These are phyloP conservation scores for Eulemur rufifrons DNA, from an alignment of 2,113 vertebrate genomes.

Conservation along the genomic window DNA sequence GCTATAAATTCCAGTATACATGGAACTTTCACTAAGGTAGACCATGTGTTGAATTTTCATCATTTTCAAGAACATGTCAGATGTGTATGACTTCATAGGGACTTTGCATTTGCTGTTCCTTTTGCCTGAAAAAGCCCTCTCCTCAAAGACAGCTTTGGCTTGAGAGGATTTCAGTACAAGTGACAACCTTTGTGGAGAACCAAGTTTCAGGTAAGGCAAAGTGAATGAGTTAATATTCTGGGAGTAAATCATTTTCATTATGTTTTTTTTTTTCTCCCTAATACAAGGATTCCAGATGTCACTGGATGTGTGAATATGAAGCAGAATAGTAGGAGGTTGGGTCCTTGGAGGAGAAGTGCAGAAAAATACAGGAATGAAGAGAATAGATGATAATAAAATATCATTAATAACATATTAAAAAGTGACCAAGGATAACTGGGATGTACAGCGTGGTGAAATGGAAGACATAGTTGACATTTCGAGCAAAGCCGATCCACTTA, in stretches of 20 bases:
- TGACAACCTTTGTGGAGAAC: background rate
- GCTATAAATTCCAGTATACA: background rate
- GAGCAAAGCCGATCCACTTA: background rate
- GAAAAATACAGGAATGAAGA: background rate
- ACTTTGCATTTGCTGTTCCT: too few species aligned
- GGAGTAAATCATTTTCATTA: background rate
- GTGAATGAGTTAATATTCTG: background rate
- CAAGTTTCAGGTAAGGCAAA: background rate
- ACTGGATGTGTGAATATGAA: background rate
- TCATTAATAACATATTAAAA: background rate
- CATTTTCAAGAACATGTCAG: too few species aligned
- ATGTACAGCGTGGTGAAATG: background rate
- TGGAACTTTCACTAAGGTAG: background rate
- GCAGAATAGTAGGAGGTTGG: background rate
- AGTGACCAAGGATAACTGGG: background rate
- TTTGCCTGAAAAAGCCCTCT: too few species aligned
- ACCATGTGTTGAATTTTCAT: background rate
- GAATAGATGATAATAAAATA: background rate
- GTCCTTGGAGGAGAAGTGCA: background rate
- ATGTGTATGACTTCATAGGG: too few species aligned
- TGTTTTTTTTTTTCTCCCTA: background rate
- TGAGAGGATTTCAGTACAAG: background rate
- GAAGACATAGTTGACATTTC: background rate
- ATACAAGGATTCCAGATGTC: background rate
- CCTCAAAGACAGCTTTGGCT: background rate